These are phyloP conservation scores for Bombus sibiricus DNA, from an alignment of 1,140 invertebrate species.

Conservation along the genomic window DNA sequence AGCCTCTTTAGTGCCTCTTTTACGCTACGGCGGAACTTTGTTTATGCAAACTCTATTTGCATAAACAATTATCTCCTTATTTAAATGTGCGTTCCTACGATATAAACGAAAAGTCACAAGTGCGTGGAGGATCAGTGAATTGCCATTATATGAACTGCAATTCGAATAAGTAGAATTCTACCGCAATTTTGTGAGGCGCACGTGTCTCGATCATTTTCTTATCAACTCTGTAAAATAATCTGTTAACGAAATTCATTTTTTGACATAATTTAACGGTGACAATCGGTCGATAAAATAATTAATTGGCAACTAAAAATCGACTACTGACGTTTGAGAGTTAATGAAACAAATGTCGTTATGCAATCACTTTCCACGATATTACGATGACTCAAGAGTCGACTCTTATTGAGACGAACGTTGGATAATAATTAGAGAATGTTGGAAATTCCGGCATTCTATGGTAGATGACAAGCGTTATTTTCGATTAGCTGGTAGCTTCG, in stretches of 20 bases:
- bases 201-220: not conserved
- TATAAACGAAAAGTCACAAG: not conserved
- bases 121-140: not conserved
- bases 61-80: too few relatives aligned
- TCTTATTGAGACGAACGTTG: not conserved
- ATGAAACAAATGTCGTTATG: not conserved
- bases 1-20: conserved; percentile 60
- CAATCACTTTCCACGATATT: conserved; percentile 9
- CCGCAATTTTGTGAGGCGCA: not conserved
- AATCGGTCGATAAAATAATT: too few relatives aligned
- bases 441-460: not conserved
- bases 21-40: not conserved
- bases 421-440: not conserved
- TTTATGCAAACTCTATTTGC: too few relatives aligned
- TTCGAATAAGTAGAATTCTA: not conserved
- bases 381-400: not conserved
- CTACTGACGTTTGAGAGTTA: not conserved
- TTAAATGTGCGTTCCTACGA: too few relatives aligned
- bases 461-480: not conserved
- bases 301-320: not conserved
- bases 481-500: not conserved
- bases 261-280: not conserved
- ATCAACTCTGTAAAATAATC: not conserved
- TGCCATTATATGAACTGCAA: not conserved
- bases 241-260: not conserved